Base-by-base conservation (phyloP, 2,797 vertebrate genomes). In the Halcyon smyrnensis region DNA sequence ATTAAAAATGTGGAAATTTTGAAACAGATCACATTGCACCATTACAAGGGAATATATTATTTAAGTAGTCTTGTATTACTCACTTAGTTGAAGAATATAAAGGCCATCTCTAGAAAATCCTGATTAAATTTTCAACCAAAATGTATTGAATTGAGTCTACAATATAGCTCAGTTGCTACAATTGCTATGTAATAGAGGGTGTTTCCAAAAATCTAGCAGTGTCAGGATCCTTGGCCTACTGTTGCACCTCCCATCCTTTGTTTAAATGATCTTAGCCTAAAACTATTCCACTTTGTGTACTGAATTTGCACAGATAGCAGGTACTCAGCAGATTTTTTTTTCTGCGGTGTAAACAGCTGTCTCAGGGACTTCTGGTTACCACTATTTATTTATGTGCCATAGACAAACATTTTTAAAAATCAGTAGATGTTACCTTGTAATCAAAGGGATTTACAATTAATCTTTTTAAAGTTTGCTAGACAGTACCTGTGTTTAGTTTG, bases 181-280 rank as follows among this genome's bases (percentile, higher is more conserved):
- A 39, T n/a, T 73, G 34, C 65, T 45, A 11, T 27, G 2, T 76
- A 53, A 36, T 37, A 50, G 69, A 74, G 15, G 5, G 5, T 71
- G 2, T 71, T 93, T 78, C 20, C n/a, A 57, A 84, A 95, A 69
- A 56, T 41, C 59, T 56, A 43, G 13, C 17, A 28, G 2, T 45
- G 7, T 75, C 36, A 78, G 23, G 11, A 20, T 90, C n/a, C 79
- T 76, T 80, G 69, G 9, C 25, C 10, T 0, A 39, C 12, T 79
- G 11, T 89, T 89, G 87, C 57, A 78, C 37, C n/a, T 77, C 46
- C 28, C 56, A 28, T 27, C 37, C 28, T 88, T 63, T 78, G 64
- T 89, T 93, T 94, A 84, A 69, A 46, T 94, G 5, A 84, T 74
- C 65, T 90, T 79, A 79, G 19, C 39, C 45, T 84, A 32, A 86